Evolutionary conservation across 1,140 invertebrate genomes (phyloP), one percentile per base, ranked within the genome.

Genomic region (Rhagoletis pomonella): DNA sequence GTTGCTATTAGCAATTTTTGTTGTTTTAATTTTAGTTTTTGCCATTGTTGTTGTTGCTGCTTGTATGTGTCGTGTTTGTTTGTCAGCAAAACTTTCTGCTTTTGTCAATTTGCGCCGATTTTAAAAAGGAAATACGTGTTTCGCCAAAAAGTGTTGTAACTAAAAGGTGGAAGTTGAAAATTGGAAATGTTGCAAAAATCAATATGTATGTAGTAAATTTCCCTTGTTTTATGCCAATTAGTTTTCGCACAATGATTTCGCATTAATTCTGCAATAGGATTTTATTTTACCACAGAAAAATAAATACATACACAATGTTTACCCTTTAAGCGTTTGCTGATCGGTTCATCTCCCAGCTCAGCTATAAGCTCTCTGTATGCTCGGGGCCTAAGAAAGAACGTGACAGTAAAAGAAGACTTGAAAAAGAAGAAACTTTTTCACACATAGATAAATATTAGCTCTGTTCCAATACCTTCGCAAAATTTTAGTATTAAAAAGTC

Each of bases 91-190:
- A 81, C 44, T 81, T 81, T 81, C 73, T 81, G 73, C 73, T 50
- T 81, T 81, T 81, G 73, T 81, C 47, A 81, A 55, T 81, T 81
- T 55, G 44, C 50, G 50, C 73, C 73, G 47, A 50, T 81, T 81
- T 81, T 81, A 81, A 81, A 81, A 81, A 81, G 73, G 73, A 81
- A 81, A 81, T 58, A 81, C 73, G 42, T 81, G 73, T 81, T 81
- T 81, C 44, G 47, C 73, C 47, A 50, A 81, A 69, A 81, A 73
- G 47, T 47, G 44, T 47, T 29, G 47, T 5, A 55, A 29, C 29
- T 29, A 19, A 69, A 81, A 73, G 73, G 47, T 50, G 44, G 73
- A 81, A 62, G 17, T 62, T 12, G 12, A 14, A 9, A 0, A n/a
- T 58, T 81, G 44, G 55, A 81, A 73, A 39, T 73, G 67, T 73